Evolutionary conservation across 2,113 vertebrate genomes (phyloP), one percentile per base, ranked within the genome.

Genomic region (Platycercus adscitus): DNA sequence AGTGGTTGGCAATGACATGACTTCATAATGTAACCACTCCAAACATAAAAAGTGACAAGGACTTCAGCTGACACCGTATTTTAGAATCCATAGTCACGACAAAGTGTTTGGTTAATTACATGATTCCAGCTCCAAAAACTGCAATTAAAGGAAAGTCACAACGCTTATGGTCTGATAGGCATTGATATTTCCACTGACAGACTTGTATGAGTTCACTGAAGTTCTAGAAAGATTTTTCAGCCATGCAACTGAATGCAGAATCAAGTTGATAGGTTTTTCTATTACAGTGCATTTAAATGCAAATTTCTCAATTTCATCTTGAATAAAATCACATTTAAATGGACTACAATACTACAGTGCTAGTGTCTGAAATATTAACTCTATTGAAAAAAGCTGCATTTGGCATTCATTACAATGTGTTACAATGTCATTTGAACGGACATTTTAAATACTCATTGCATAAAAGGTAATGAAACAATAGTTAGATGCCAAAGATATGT

Each of bases 341-440:
- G 25, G 29, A 88, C 11, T 53, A 13, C 8, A 73, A 13, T 68
- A 33, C 28, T 87, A 39, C 33, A 71, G 10, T 89, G 55, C 8
- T 65, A 64, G 39, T 64, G 19, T 52, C 72, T 91, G 33, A 77
- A 95, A 80, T 77, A 81, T 72, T 91, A 83, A 84, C 29, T 70
- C 11, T 11, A 39, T 24, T 64, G 53, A 50, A 73, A 87, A 96
- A 91, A 46, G 39, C 5, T 75, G 55, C 21, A 64, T 87, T 93
- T 94, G 49, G 71, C 66, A 77, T 70, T 84, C 66, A 80, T 95
- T 95, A 89, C 85, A 95, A 93, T 91, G 73, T 33, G 39, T 82
- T 82, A 77, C 11, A 39, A 14, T 87, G 69, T 71, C 35, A 77
- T 72, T 91, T 66, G 43, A 91, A 75, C 71, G 17, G 58, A n/a